Conservation (phyloP, 2,888 invertebrate genomes). For the Eupithecia subfuscata region DNA sequence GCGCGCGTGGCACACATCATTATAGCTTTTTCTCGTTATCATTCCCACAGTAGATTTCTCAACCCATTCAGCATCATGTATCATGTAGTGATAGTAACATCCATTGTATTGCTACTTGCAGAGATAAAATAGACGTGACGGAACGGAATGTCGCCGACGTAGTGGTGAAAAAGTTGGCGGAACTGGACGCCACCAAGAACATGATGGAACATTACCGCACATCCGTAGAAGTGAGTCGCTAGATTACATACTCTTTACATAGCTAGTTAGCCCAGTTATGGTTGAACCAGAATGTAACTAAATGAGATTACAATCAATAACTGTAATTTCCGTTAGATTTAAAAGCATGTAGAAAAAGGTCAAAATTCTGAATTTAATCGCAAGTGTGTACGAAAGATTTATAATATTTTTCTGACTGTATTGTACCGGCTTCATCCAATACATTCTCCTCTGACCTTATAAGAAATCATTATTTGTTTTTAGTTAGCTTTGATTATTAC, state of each 20-base stretch:
- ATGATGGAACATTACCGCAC: slow-evolving; percentile 77
- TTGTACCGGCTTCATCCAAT: too few species aligned
- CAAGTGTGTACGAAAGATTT: too few species aligned
- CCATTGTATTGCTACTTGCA: slow-evolving; percentile 54
- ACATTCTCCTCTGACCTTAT: too few species aligned
- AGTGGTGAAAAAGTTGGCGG: slow-evolving; percentile 76
- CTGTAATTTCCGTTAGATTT: neutral
- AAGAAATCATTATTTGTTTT: too few species aligned
- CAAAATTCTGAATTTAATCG: neutral
- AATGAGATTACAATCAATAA: neutral
- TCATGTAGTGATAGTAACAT: slow-evolving; percentile 27
- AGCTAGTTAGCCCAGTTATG: neutral
- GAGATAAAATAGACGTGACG: slow-evolving; percentile 76
- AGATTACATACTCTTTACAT: slow-evolving; percentile 3
- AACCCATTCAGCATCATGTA: slow-evolving; percentile 23
- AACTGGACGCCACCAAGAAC: slow-evolving; percentile 73
- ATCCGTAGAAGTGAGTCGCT: slow-evolving; percentile 72
- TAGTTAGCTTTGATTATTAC: too few species aligned
- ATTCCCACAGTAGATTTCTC: neutral
- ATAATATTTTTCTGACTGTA: too few species aligned
- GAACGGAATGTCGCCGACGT: slow-evolving; percentile 78
- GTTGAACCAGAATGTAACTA: slow-evolving; percentile 16
- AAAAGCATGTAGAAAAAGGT: neutral
- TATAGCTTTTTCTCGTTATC: neutral
- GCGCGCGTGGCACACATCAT: neutral